Base-by-base conservation (phyloP, 1,140 invertebrate species). In the Leptopilina boulardi region DNA sequence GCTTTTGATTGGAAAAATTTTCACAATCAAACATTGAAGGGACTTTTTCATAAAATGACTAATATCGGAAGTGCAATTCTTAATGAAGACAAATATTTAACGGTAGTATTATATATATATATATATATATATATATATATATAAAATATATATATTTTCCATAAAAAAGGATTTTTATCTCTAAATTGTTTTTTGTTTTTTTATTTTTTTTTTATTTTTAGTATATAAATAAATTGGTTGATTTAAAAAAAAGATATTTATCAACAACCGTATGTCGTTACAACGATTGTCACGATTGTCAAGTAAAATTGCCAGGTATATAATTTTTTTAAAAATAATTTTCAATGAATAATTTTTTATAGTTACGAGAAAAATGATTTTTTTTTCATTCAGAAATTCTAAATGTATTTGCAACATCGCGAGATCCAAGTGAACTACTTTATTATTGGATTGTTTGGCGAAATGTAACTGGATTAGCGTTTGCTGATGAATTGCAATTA, bases 361-460 rank as follows among this genome's bases (percentile, higher is more conserved):
- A n/a, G n/a, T n/a, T n/a, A 18, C 2, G 5, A 18, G 0, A 3
- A 0, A 54, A 18, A 18, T 9, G 13, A 66, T n/a, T 5, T 13
- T 1, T 18, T 30, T n/a, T 66, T 30, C 5, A 26, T 15, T 4
- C 11, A 66, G 23, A 66, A 66, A 66, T 66, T 15, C 8, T 66
- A 6, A 66, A 66, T 15, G n/a, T 66, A 15, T 66, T 66, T n/a
- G 13, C 59, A 30, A 30, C 3, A 15, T 30, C 59, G 59, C 13
- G n/a, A 66, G 26, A 66, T 3, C 59, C 59, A n/a, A 66, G 59
- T 30, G 59, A 30, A 66, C 13, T 66, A 6, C 26, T 66, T 30
- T 30, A 66, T 30, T 66, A 66, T 66, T 66, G 59, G 23, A n/a
- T 30, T 3, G 59, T 23, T 66, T 30, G 23, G 59, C 26, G 59